Evolutionary conservation across 1,140 invertebrate genomes (phyloP), one percentile per base, ranked within the genome.

Genomic region (Caenorhabditis latens): DNA sequence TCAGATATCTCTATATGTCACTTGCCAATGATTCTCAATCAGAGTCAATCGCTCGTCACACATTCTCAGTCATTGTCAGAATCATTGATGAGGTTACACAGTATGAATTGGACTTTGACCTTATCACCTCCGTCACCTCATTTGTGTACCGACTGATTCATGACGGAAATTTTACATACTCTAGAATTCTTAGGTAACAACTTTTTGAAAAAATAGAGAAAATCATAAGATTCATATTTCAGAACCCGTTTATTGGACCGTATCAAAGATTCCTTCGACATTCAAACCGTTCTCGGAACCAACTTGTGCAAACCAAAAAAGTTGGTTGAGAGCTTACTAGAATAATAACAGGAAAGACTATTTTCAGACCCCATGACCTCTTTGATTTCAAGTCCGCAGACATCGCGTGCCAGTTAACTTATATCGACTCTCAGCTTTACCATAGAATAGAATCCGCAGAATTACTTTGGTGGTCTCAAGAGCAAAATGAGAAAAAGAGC

Each of bases 361-460:
- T 40, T 88, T 89, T 84, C 63, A 90, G 88, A 85, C 55, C 86
- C 32, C 50, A 84, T 65, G 79, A 63, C 32, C 57, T 90, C 19
- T 90, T 88, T 32, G 88, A 90, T 42, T 87, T 89, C 58, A 82
- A 63, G 14, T 91, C 91, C 13, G 75, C 88, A 9, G 58, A 63
- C n/a, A 87, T 91, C 57, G 98, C 98, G 6, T 97, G 99, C 93
- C 98, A 99, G 94, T 99, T 99, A 97, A 99, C 98, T 0, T 92
- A 98, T 19, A 93, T 99, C 24, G 98, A 99, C 93, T 95, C 97
- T 0, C 96, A 98, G 90, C 93, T 99, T 40, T 99, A 99, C 93
- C 95, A 96, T 93, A 96, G 97, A 92, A 98, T 99, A 90, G 97
- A 99, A 93, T 94, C 94, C 87, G 96, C 97, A 0, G 98, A 99